phyloP scores from a whole-genome alignment of 2,113 vertebrate genomes.

The Psilopsiagon aurifrons region DNA sequence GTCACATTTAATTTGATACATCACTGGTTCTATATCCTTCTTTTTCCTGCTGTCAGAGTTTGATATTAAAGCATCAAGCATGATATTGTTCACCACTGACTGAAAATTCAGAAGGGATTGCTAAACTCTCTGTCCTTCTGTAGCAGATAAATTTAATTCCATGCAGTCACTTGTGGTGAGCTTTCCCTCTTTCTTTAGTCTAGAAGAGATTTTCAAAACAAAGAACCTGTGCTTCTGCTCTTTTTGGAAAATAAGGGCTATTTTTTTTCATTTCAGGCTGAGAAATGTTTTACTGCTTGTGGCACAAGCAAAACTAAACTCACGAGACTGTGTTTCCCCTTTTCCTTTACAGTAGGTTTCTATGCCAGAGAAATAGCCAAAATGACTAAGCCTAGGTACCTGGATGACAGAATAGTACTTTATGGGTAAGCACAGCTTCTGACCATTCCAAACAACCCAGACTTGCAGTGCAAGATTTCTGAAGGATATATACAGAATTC shows the following conservation, averaged over 20 bases:
- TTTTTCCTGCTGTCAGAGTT: neutral
- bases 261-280: neutral
- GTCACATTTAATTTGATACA: neutral
- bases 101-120: neutral
- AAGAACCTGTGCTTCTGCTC: neutral
- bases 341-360: neutral
- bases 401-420: neutral
- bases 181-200: neutral
- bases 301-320: neutral
- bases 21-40: neutral
- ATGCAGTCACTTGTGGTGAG: neutral
- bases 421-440: fast-evolving
- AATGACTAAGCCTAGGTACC: neutral
- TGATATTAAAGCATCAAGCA: neutral
- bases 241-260: neutral
- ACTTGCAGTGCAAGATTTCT: neutral
- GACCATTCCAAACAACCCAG: neutral
- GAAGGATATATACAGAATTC: neutral
- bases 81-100: neutral
- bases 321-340: neutral
- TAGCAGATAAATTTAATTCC: neutral
- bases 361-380: neutral
- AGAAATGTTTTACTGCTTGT: neutral
- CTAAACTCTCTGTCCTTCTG: neutral
- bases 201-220: neutral